Percentiles rank a stretch among this genome's conserved stretches.
Evolutionary conservation across 2,888 invertebrate genomes (phyloP).

Genomic region (Candidula unifasciata): DNA sequence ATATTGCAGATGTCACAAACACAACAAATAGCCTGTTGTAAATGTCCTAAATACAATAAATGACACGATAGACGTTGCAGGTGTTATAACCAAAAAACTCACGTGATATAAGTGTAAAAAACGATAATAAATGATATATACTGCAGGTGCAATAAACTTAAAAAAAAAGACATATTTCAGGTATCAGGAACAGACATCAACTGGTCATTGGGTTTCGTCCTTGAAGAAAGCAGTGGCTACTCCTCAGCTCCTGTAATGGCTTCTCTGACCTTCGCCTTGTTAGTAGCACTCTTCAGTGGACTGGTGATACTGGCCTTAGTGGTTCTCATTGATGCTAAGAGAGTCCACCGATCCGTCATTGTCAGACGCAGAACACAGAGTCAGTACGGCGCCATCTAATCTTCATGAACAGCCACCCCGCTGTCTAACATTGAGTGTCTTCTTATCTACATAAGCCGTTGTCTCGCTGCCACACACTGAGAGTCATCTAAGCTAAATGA

Average conservation of each 20-base stretch:
- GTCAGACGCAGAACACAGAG: neutral
- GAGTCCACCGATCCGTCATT: neutral
- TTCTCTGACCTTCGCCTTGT: conserved; percentile 58
- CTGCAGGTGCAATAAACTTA: neutral
- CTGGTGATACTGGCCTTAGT: conserved; percentile 3
- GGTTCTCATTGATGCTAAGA: neutral
- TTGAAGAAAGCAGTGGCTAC: conserved; percentile 78
- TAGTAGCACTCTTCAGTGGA: conserved; percentile 26
- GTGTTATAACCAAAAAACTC: neutral
- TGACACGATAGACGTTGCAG: neutral
- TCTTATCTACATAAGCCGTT: no score
- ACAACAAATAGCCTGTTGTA: no score
- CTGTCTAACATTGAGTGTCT: no score
- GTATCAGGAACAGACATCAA: conserved; percentile 77
- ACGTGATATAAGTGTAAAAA: neutral
- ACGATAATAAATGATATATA: neutral
- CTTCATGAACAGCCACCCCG: neutral
- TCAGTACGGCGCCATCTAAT: conserved; percentile 42
- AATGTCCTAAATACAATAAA: no score
- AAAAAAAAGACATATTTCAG: conserved; percentile 62
- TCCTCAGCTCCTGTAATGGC: conserved; percentile 62
- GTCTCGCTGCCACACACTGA: no score
- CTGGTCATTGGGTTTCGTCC: conserved; percentile 80
- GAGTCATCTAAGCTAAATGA: no score
- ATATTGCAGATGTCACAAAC: no score